Conservation (phyloP, 2,888 invertebrate genomes). For the Campoplex capitator region DNA sequence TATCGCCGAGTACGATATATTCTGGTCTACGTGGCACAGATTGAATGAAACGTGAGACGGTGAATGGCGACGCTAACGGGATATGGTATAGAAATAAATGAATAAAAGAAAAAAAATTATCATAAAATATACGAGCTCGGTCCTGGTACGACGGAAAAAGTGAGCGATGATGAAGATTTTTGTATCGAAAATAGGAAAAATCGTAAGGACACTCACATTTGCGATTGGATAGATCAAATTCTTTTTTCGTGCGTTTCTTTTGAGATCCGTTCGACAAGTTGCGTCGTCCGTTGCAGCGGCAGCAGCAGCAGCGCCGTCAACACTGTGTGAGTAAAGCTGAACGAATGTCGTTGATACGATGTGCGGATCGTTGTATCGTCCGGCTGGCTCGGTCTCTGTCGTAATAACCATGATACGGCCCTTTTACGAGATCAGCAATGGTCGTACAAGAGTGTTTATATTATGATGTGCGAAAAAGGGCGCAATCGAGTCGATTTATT, state of each 20-base stretch:
- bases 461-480: constrained; percentile 40
- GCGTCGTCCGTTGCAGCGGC: constrained; percentile 45
- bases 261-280: constrained; percentile 31
- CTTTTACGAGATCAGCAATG: constrained; percentile 61
- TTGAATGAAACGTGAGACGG: neutral
- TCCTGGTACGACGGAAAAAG: too few relatives aligned
- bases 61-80: neutral
- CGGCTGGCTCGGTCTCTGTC: constrained; percentile 66
- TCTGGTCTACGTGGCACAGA: neutral
- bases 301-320: constrained; percentile 22
- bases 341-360: constrained; percentile 50
- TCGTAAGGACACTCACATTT: constrained; percentile 32
- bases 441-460: constrained; percentile 24
- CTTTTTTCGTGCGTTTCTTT: neutral
- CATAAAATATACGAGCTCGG: too few relatives aligned
- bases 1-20: neutral
- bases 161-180: neutral
- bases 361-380: constrained; percentile 71
- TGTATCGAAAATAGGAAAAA: neutral
- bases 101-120: neutral
- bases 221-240: neutral
- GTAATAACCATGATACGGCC: constrained; percentile 53
- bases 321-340: constrained; percentile 56
- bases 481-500: neutral
- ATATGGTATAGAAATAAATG: neutral